Percentiles rank a stretch among this genome's conserved stretches.
phyloP scores from a whole-genome alignment of 2,113 vertebrate genomes.

The Lagopus leucura region DNA sequence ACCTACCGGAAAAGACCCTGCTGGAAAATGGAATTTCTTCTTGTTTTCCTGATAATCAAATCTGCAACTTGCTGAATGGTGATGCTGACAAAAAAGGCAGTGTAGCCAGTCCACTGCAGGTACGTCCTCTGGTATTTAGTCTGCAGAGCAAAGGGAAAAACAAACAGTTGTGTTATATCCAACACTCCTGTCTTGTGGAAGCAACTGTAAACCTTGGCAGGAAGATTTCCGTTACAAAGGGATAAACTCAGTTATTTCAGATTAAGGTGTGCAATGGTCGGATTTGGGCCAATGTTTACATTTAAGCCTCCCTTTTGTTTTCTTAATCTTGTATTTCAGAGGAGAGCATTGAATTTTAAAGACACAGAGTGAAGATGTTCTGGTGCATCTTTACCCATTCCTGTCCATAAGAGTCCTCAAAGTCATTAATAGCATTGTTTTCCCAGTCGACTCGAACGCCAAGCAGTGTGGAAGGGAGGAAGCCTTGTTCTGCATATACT shows the following conservation, averaged over 20 bases:
- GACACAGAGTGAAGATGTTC: neutral
- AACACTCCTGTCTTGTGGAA: fast-evolving
- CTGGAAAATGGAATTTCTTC: slow-evolving; percentile 82
- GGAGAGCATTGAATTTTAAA: neutral
- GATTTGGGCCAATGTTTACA: neutral
- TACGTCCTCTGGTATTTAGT: slow-evolving; percentile 76
- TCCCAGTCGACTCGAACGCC: slow-evolving; percentile 78
- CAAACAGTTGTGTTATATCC: fast-evolving
- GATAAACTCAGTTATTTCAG: neutral
- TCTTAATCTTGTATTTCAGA: neutral
- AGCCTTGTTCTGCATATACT: slow-evolving; percentile 80
- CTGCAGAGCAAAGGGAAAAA: slow-evolving; percentile 47
- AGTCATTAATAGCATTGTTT: slow-evolving; percentile 46
- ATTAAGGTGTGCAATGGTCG: neutral
- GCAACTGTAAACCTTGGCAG: neutral
- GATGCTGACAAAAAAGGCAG: slow-evolving; percentile 83
- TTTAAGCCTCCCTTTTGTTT: neutral
- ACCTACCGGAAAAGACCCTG: slow-evolving; percentile 81
- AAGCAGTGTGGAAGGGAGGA: slow-evolving; percentile 69
- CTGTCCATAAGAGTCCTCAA: slow-evolving; percentile 83
- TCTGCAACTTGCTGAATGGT: slow-evolving; percentile 83
- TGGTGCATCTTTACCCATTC: slow-evolving; percentile 76
- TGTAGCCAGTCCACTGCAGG: slow-evolving; percentile 80
- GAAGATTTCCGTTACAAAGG: neutral
- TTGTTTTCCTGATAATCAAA: slow-evolving; percentile 84